Evolutionary conservation across 2,888 invertebrate genomes (phyloP), one percentile per base, ranked within the genome.

Genomic region (Rhagonycha lutea): DNA sequence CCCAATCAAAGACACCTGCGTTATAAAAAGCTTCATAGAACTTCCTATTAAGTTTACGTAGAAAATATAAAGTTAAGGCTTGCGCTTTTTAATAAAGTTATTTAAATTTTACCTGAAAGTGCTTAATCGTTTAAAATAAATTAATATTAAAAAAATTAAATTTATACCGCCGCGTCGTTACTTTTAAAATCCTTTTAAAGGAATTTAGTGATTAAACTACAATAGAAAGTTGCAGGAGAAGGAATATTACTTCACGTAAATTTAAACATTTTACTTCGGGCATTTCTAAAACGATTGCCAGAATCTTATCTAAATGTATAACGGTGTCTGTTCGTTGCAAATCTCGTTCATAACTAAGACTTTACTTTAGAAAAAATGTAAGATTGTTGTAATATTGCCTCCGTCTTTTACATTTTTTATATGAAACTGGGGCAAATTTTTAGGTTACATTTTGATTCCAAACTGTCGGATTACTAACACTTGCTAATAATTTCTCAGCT

Each of bases 1-100:
- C 79, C 81, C 83, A 82, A 83, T 84, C 82, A 82, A 81, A 79
- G 81, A 83, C 84, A 84, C 84, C 84, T 84, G 84, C 77, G 81
- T 65, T 80, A 82, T 79, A 82, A 81, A 82, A 80, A 80, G 80
- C 79, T 70, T 77, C 65, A 69, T 67, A 60, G 79, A 79, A 74
- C 77, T 77, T 77, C 75, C 79, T 79, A 81, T 82, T 81, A 81
- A 81, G 77, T 79, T 67, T 68, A 76, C 77, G 81, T 79, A 81
- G 81, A 80, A 80, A 75, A 79, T 78, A 81, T 78, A 80, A 73
- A 79, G 78, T 78, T 72, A 78, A 77, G 79, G 81, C 78, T 76
- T 79, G 67, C 72, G 77, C 75, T 78, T 82, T 80, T 80, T 81
- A 83, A 82, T 82, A 83, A 83, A 83, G 82, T 82, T 82, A 83